Conservation (phyloP, 2,888 invertebrate genomes). For the Campopleginae sp. region DNA sequence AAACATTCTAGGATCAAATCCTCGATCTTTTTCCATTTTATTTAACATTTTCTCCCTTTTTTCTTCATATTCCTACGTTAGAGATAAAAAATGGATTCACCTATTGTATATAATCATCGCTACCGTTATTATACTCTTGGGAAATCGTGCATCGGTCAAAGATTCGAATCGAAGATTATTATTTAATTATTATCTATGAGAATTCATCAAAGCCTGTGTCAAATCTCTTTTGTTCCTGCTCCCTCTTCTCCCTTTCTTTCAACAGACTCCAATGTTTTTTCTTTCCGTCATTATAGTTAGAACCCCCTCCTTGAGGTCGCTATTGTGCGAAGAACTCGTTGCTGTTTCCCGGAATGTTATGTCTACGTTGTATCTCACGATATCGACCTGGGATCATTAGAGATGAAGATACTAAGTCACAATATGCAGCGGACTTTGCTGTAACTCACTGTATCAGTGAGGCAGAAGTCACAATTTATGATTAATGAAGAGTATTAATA, state of each 20-base stretch:
- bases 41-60: slow-evolving; percentile 14
- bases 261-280: neutral
- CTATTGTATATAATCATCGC: slow-evolving; percentile 63
- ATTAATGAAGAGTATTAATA: slow-evolving; percentile 81
- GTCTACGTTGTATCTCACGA: slow-evolving; percentile 71
- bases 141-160: slow-evolving; percentile 71
- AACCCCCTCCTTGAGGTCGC: slow-evolving; percentile 19
- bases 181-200: slow-evolving; percentile 44
- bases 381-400: slow-evolving; percentile 76
- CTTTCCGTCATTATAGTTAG: slow-evolving; percentile 31
- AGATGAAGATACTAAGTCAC: slow-evolving; percentile 76
- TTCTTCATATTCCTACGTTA: slow-evolving; percentile 30
- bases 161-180: slow-evolving; percentile 59
- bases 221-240: slow-evolving; percentile 1
- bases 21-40: slow-evolving; percentile 45
- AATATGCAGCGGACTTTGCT: slow-evolving; percentile 72
- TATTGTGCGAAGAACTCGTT: slow-evolving; percentile 50
- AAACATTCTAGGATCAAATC: slow-evolving; percentile 73
- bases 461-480: slow-evolving; percentile 78
- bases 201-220: slow-evolving; percentile 41
- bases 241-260: neutral
- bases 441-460: slow-evolving; percentile 84
- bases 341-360: slow-evolving; percentile 70
- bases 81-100: slow-evolving; percentile 49
- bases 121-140: slow-evolving; percentile 50